Evolutionary conservation across 2,797 vertebrate genomes (phyloP), one percentile per base, ranked within the genome.

Genomic region (Otolemur crassicaudatus): DNA sequence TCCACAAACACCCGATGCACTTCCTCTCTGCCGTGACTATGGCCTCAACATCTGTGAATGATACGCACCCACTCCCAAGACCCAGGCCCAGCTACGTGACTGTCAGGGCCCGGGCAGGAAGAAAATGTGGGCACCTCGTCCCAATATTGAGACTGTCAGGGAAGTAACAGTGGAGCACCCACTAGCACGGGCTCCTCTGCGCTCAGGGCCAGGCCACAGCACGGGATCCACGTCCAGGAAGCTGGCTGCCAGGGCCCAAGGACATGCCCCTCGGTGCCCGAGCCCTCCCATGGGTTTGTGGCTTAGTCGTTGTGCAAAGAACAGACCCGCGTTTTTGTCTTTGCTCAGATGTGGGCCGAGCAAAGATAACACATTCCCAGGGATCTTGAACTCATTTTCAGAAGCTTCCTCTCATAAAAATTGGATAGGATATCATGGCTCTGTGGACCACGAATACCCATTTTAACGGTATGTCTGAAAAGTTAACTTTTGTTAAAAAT

Each of bases 211-310:
- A 1, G 1, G 43, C 7, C 9, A 37, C 3, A 2, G 10, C 34
- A 10, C 0, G 2, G 9, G 25, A 10, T 25, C 46, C 19, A 0
- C 0, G 22, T 37, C 37, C 2, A 0, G 1, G 17, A 43, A 11
- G 22, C 10, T 53, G 46, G 31, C 27, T n/a, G 3, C 40, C 25
- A 17, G 5, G 7, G 34, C 14, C 16, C 27, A 2, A 49, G 61
- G 60, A 1, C 53, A 43, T 1, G 3, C 17, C 31, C 40, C 6
- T 23, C 72, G 12, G 19, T 1, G 2, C 23, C 31, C 2, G 9
- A 29, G 29, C 40, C 56, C 70, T 31, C 3, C 0, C 12, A 14
- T 7, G 16, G 23, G 40, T 31, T 25, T 13, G 8, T 2, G 16
- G 27, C 16, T 25, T 37, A 53, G 4, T 8, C 79, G 73, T 22